phyloP scores from a whole-genome alignment of 2,113 vertebrate genomes.

The Megaceryle maxima region DNA sequence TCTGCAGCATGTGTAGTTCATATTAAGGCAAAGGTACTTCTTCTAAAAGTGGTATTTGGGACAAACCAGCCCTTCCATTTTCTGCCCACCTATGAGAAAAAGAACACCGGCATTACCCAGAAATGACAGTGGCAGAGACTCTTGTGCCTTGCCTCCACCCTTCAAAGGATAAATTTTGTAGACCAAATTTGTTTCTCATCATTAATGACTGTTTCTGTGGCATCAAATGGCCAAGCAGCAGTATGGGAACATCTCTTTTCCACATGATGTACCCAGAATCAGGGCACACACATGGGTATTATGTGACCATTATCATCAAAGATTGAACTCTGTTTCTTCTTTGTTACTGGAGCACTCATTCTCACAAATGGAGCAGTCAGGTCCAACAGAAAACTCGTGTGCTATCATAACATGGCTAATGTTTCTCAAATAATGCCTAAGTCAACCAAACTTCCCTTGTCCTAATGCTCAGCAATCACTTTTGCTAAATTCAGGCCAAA shows the following conservation, averaged over 20 bases:
- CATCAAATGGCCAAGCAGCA: neutral
- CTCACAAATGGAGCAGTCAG: neutral
- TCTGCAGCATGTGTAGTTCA: neutral
- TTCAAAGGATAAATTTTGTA: neutral
- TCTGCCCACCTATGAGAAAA: neutral
- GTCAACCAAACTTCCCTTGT: neutral
- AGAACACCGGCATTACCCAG: neutral
- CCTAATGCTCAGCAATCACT: neutral
- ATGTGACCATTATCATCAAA: neutral
- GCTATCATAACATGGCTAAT: neutral
- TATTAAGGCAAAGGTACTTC: neutral
- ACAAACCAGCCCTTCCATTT: neutral
- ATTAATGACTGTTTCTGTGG: neutral
- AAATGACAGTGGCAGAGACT: neutral
- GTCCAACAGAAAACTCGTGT: neutral
- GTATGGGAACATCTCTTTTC: neutral
- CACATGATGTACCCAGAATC: rapidly evolving
- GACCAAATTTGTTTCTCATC: neutral
- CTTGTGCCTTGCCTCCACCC: neutral
- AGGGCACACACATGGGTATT: neutral
- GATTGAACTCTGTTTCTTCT: neutral
- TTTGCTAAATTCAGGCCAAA: neutral
- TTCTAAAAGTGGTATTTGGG: neutral
- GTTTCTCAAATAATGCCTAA: neutral
- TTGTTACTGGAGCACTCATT: neutral